Evolutionary conservation across 2,113 vertebrate species (phyloP), one percentile per base, ranked within the genome.

Genomic region (Lasiurus cinereus): DNA sequence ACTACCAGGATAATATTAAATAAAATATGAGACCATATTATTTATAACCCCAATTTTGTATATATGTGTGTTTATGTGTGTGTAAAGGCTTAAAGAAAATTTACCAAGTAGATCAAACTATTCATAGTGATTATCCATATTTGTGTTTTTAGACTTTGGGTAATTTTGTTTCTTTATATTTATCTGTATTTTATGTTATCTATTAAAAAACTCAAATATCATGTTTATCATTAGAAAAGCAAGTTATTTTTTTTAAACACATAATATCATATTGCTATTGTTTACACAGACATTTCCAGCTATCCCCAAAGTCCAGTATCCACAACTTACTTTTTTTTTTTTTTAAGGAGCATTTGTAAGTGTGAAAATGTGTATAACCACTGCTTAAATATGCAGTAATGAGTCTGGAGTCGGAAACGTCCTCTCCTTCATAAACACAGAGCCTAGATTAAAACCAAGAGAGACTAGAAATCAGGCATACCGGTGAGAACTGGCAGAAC

Each of bases 91-190:
- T 67, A 88, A 86, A 72, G 79, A 93, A 82, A 83, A 77, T 43
- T 83, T 52, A 59, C 5, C 39, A 72, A 50, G 50, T 83, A 83
- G 2, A 88, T 6, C 56, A 77, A 78, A 93, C n/a, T 21, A 3
- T 56, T 91, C 27, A 29, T 21, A 22, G 16, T 43, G 36, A 92
- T 62, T 88, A 66, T 83, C 46, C 24, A 48, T 31, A 27, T 96
- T 82, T 70, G 69, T 3, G 10, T 83, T 62, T 76, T 54, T 72
- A 5, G 76, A 54, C 39, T 93, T 88, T 1, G 48, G 39, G 11
- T 93, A 18, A 93, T 84, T 91, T 90, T 66, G 70, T 39, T 83
- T 79, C 31, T 93, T 87, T 90, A 86, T 78, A 48, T 70, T 77
- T 77, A 56, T 74, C 22, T 74, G 3, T 90, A 87, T 87, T 76